Conservation (phyloP, 1,140 invertebrate species). For the Anadara kagoshimensis region DNA sequence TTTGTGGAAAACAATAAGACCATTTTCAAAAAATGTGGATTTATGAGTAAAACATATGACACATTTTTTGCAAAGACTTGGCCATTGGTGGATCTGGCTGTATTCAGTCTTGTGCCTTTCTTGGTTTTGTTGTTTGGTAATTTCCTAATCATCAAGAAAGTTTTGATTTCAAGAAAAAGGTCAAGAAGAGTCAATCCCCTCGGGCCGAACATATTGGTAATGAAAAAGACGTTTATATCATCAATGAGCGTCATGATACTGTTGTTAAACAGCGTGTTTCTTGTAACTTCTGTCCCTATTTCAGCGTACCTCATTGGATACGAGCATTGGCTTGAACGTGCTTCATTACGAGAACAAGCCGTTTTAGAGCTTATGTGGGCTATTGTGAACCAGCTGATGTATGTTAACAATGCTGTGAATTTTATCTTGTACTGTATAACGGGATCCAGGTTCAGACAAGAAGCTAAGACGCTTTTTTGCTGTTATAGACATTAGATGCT, state of each 20-base stretch:
- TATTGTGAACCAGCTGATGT: slow-evolving; percentile 27
- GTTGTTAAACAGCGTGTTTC: slow-evolving; percentile 43
- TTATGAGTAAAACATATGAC: slow-evolving; percentile 19
- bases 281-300: slow-evolving; percentile 47
- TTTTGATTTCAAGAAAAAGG: slow-evolving; percentile 12
- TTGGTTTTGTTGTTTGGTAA: slow-evolving; percentile 43
- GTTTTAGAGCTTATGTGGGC: slow-evolving; percentile 21
- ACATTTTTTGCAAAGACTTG: slow-evolving; percentile 29
- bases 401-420: slow-evolving; percentile 28
- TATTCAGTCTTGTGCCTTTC: slow-evolving; percentile 47
- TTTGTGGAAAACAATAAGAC: background rate
- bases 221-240: slow-evolving; percentile 26
- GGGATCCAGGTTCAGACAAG: slow-evolving; percentile 21
- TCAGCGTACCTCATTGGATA: slow-evolving; percentile 44
- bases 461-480: slow-evolving; percentile 10
- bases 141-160: slow-evolving; percentile 43
- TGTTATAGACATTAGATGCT: too few relatives aligned
- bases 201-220: background rate
- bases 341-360: background rate
- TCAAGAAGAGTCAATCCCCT: background rate
- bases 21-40: background rate
- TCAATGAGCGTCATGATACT: slow-evolving; percentile 53
- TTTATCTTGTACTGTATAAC: slow-evolving; percentile 28
- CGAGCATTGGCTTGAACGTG: slow-evolving; percentile 8
- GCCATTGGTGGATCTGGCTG: slow-evolving; percentile 53